Evolutionary conservation across 2,888 invertebrate species (phyloP).

Genomic region (Chymomyza procnemis): DNA sequence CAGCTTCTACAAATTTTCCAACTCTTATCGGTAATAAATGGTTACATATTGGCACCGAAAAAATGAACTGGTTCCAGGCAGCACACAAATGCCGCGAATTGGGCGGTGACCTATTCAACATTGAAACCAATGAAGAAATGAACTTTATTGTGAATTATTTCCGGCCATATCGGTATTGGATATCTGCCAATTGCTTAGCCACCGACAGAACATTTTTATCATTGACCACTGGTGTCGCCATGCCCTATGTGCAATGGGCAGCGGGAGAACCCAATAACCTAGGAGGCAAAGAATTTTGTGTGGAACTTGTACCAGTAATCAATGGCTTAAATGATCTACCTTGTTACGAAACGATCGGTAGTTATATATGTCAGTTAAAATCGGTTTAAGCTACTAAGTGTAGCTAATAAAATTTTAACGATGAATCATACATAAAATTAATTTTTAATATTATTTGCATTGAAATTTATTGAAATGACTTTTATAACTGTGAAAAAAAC

Average conservation of each 20-base stretch:
- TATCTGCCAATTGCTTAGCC: background rate
- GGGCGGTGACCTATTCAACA: constrained; percentile 1
- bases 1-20: no score
- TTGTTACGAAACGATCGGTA: no score
- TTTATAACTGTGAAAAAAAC: no score
- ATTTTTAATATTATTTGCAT: no score
- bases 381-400: no score
- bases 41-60: background rate
- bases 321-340: no score
- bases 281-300: background rate
- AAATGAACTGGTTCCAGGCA: background rate
- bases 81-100: background rate
- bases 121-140: background rate
- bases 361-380: no score
- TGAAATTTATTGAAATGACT: no score
- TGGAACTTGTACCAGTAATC: no score
- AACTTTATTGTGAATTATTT: background rate
- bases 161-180: background rate
- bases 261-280: background rate
- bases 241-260: background rate
- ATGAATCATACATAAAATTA: no score
- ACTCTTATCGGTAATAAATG: background rate
- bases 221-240: background rate
- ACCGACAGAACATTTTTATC: background rate
- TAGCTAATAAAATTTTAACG: no score